A percentile compares a stretch with the other conserved stretches of the same genome.
Conservation (phyloP, 2,888 invertebrate genomes). For the Pyrochroa serraticornis region DNA sequence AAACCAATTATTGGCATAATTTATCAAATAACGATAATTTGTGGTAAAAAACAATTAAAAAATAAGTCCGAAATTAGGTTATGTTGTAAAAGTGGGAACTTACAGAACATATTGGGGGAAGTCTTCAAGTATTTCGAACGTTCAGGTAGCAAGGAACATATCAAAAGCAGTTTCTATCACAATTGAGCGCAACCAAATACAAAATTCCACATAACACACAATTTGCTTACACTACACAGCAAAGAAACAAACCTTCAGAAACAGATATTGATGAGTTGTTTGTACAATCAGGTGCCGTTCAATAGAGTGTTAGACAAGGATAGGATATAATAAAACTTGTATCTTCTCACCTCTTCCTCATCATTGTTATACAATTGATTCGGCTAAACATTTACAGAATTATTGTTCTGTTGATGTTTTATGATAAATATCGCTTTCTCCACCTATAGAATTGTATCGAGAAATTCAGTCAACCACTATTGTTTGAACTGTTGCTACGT, state of each 20-base stretch:
- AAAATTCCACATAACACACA: conserved; percentile 29
- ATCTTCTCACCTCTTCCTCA: conserved; percentile 3
- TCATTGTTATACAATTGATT: neutral
- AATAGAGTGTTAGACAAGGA: conserved; percentile 4
- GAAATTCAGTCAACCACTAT: no score
- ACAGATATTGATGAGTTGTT: conserved; percentile 25
- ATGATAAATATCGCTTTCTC: no score
- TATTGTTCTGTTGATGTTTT: no score
- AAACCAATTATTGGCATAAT: conserved; percentile 17
- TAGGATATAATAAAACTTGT: neutral
- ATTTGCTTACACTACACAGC: conserved; percentile 31
- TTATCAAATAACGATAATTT: conserved; percentile 22
- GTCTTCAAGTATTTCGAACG: neutral
- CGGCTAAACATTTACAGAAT: no score
- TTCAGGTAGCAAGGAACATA: conserved; percentile 23
- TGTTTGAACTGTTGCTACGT: conserved; percentile 1
- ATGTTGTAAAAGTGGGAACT: conserved; percentile 18
- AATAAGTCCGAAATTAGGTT: conserved; percentile 21
- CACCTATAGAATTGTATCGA: no score
- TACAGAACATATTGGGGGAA: conserved; percentile 12
- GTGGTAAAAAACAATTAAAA: conserved; percentile 17
- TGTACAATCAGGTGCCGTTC: neutral
- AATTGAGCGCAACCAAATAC: conserved; percentile 20
- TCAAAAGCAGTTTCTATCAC: conserved; percentile 13
- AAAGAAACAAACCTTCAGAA: conserved; percentile 28